Conservation (phyloP, 2,797 vertebrate species). For the Microctenopoma lineatum region DNA sequence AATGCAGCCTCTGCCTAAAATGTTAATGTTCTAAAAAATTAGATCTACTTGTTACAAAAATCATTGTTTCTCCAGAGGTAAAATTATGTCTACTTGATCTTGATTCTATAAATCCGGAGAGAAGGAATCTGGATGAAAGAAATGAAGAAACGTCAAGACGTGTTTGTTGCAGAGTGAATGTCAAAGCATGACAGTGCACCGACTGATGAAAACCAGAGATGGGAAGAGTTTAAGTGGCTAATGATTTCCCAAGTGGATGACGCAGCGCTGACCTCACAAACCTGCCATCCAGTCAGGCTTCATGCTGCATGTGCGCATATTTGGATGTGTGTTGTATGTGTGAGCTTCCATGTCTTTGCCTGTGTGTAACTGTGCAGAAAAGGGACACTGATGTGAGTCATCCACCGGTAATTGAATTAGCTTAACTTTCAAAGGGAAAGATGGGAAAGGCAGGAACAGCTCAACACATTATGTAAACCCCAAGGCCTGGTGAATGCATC, state of each 20-base stretch:
- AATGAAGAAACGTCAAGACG: neutral
- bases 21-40: neutral
- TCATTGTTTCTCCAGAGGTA: neutral
- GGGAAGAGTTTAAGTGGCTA: conserved; percentile 8
- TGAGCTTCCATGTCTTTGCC: neutral
- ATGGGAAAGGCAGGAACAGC: conserved; percentile 36
- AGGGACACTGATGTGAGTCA: conserved; percentile 73
- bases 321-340: conserved; percentile 5
- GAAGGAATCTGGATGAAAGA: conserved; percentile 10
- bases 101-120: neutral
- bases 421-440: conserved; percentile 60
- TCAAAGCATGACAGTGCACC: conserved; percentile 3
- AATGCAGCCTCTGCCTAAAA: neutral
- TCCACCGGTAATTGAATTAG: conserved; percentile 75
- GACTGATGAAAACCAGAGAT: conserved; percentile 23
- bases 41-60: conserved; percentile 5
- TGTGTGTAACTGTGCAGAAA: conserved; percentile 42
- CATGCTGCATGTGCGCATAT: conserved; percentile 11
- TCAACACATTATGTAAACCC: conserved; percentile 51
- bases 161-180: neutral
- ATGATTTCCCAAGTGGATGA: conserved; percentile 65
- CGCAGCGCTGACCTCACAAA: conserved; percentile 61
- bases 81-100: neutral
- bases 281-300: conserved; percentile 40
- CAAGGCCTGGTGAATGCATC: conserved; percentile 49